These are phyloP conservation scores for Drosophila leonis DNA, from an alignment of 2,888 invertebrate species.

Conservation along the genomic window DNA sequence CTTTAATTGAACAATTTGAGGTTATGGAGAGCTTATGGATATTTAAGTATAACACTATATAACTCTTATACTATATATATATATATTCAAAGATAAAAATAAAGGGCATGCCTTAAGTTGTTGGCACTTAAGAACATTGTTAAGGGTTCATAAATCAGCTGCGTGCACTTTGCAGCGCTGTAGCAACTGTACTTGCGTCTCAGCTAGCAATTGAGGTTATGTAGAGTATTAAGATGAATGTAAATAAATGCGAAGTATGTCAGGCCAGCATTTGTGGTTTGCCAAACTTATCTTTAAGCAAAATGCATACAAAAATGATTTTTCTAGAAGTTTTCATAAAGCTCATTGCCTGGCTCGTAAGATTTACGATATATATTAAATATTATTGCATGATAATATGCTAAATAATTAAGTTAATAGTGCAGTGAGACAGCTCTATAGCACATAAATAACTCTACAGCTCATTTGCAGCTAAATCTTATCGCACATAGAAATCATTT, in stretches of 20 bases:
- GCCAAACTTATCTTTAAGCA: not conserved
- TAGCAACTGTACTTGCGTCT: not conserved
- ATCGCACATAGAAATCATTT: not conserved
- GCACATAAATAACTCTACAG: not conserved
- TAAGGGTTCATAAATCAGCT: not conserved
- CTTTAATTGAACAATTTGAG: slow-evolving; percentile 48
- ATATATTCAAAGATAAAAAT: slow-evolving; percentile 9
- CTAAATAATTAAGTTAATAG: not conserved
- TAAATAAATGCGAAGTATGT: not conserved
- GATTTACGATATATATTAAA: not conserved
- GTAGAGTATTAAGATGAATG: not conserved
- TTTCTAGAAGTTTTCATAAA: not conserved
- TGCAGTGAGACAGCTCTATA: not conserved
- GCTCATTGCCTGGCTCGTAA: not conserved
- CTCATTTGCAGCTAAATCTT: not conserved
- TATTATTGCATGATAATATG: not conserved
- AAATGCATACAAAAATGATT: not conserved
- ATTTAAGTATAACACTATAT: slow-evolving; percentile 9
- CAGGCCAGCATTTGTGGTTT: not conserved
- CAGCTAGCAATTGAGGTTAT: not conserved
- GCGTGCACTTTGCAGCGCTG: not conserved
- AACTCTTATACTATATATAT: not conserved
- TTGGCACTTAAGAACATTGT: slow-evolving; percentile 2
- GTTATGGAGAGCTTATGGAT: slow-evolving; percentile 11
- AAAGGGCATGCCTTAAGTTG: slow-evolving; percentile 6